Base-by-base conservation (phyloP, 2,113 vertebrate species). In the Malurus cyaneus region DNA sequence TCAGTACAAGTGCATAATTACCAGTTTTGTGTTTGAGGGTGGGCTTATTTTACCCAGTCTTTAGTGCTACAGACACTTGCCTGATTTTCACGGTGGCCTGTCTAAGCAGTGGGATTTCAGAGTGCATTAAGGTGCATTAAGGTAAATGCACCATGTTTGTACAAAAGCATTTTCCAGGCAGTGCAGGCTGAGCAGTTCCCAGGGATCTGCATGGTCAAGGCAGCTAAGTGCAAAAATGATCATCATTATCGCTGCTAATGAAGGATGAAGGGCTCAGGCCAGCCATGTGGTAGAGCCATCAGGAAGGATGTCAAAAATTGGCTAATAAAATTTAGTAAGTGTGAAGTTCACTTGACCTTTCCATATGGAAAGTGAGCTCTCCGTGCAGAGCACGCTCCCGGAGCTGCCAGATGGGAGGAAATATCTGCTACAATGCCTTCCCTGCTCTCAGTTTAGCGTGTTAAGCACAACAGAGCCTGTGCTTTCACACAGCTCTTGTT, bases 291-390 rank as follows among this genome's bases (percentile, higher is more conserved):
- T 28, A 86, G 71, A 93, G 78, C 60, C 77, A 77, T 90, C 89
- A 93, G 74, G 78, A 86, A 91, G 66, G 80, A 84, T 89, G 70
- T 90, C 50, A 80, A 87, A 94, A 95, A 87, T 41, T 70, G 82
- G 57, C 50, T 86, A 85, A 82, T 83, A 83, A 66, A 92, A 86
- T 77, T 53, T 82, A 83, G 24, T 57, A 82, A 89, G 70, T 49
- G 74, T 83, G 85, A 95, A 85, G 73, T 92, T 93, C 59, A 20
- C 54, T 36, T 54, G 87, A 80, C 54, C 66, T 94, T 95, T 76
- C 56, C 39, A 9, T 60, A 53, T 28, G 69, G 88, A 86, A 94
- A 89, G 71, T 0, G 20, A 92, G 71, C 47, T 88, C 73, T 82
- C 61, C 18, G 11, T 11, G 28, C n/a, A 82, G 32, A 79, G n/a